Evolutionary conservation across 1,140 invertebrate species (phyloP).

Genomic region (Eufriesea mexicana): DNA sequence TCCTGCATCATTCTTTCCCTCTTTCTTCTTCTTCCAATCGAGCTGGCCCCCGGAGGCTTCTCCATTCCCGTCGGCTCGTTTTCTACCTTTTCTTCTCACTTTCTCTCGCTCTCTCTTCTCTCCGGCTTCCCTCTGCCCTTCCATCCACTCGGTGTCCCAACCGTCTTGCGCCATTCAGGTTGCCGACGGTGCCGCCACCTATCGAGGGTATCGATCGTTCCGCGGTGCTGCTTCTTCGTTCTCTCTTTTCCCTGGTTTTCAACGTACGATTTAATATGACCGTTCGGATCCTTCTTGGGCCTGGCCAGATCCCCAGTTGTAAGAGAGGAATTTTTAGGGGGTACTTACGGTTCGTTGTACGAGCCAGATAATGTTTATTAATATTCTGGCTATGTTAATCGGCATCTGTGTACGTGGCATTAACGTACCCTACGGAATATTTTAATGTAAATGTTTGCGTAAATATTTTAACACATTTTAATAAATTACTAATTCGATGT

Average conservation of each 20-base stretch:
- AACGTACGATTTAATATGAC: too few species aligned
- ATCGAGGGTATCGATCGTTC: neutral
- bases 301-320: too few species aligned
- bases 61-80: constrained; percentile 24
- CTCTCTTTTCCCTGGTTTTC: neutral
- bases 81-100: constrained; percentile 47
- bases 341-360: too few species aligned
- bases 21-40: constrained; percentile 46
- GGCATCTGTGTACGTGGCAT: too few species aligned
- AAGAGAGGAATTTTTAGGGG: too few species aligned
- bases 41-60: neutral
- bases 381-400: too few species aligned
- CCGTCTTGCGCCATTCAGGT: neutral
- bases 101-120: constrained; percentile 35
- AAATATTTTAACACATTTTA: too few species aligned
- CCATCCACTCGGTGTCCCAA: constrained; percentile 15
- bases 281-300: too few species aligned
- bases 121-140: neutral
- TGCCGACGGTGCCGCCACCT: neutral
- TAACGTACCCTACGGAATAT: too few species aligned
- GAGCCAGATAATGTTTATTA: too few species aligned
- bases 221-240: neutral
- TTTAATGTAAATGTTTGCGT: too few species aligned
- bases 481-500: too few species aligned
- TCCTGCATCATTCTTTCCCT: constrained; percentile 60